Percentiles rank a stretch among this genome's conserved stretches.
Evolutionary conservation across 2,113 vertebrate species (phyloP).

Genomic region (Hippocampus mohnikei): DNA sequence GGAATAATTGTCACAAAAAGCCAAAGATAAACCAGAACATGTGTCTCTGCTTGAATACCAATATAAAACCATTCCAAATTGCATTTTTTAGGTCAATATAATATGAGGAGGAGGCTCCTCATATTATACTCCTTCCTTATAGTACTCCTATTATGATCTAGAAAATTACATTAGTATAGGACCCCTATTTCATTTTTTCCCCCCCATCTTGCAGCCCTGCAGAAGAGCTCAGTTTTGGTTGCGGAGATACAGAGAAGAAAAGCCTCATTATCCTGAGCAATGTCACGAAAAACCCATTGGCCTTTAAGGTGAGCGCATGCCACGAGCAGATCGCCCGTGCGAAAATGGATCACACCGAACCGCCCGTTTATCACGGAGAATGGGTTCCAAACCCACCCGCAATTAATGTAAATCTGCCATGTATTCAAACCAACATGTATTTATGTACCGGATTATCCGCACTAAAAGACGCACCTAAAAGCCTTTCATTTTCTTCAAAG

Average conservation of each 20-base stretch:
- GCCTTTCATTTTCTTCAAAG: no score
- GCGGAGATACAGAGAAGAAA: conserved; percentile 87
- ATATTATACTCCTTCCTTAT: no score
- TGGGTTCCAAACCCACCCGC: not conserved
- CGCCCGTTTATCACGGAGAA: not conserved
- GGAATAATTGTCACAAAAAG: not conserved
- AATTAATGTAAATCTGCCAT: not conserved
- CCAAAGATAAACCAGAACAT: not conserved
- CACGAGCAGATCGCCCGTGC: not conserved
- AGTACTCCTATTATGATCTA: no score
- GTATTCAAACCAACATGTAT: no score
- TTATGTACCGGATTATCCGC: no score
- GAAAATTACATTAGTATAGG: not conserved
- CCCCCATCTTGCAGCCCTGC: conserved; percentile 77
- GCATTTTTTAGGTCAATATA: no score
- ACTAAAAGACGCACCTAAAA: no score
- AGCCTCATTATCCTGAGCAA: conserved; percentile 91
- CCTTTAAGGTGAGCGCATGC: conserved; percentile 85
- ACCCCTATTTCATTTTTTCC: conserved; percentile 8
- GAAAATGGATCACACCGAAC: not conserved
- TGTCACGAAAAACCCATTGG: conserved; percentile 90
- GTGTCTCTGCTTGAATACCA: not conserved
- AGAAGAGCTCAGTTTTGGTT: conserved; percentile 93
- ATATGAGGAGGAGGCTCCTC: no score
- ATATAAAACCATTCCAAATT: no score